A percentile compares a stretch with the other conserved stretches of the same genome.
phyloP scores from a whole-genome alignment of 1,140 invertebrate species.

The Calliphora vicina region DNA sequence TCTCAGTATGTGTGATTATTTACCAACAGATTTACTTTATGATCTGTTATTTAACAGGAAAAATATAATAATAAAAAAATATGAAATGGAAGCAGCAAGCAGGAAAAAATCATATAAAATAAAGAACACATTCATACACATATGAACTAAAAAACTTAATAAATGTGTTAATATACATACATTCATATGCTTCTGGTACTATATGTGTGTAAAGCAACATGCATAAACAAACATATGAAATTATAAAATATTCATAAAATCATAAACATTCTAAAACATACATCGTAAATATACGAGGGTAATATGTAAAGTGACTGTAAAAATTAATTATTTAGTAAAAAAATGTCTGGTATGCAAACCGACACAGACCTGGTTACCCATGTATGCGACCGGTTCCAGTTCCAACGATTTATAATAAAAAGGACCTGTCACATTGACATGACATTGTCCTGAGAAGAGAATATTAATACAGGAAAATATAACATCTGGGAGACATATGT shows the following conservation, averaged over 20 bases:
- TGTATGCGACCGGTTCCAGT: no score
- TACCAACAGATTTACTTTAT: neutral
- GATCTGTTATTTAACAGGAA: neutral
- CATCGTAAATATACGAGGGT: neutral
- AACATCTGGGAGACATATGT: no score
- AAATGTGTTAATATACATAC: neutral
- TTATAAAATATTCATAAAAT: neutral
- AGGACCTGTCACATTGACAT: no score
- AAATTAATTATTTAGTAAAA: no score
- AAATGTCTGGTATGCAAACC: no score
- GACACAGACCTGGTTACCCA: no score
- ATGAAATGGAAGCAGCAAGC: no score
- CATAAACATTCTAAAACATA: neutral
- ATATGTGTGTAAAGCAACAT: neutral
- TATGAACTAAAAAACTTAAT: neutral
- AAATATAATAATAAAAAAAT: no score
- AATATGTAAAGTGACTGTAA: neutral
- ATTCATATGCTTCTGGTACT: neutral
- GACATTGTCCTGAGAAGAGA: no score
- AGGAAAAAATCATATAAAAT: neutral
- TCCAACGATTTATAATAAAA: no score
- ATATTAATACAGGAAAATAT: no score
- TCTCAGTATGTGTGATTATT: neutral
- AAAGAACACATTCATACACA: neutral
- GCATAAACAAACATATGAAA: neutral